Percentiles rank a stretch among this genome's conserved stretches.
phyloP scores from a whole-genome alignment of 2,888 invertebrate species.

The Drosophila recens region DNA sequence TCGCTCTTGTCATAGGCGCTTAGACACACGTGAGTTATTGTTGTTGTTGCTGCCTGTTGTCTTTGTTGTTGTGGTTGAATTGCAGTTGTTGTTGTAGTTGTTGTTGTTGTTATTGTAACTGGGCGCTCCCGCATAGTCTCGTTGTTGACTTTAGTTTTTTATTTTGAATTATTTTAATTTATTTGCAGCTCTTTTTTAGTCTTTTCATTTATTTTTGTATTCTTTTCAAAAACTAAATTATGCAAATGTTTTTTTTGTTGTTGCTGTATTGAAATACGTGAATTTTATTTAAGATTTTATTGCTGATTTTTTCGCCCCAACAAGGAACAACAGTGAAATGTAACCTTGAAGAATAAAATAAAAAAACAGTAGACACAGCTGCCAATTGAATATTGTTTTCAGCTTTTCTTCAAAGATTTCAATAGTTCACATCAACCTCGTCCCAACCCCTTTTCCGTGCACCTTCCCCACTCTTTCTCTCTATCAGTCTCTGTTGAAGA shows the following conservation, averaged over 20 bases:
- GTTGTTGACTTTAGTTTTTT: constrained; percentile 10
- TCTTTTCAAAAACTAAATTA: constrained; percentile 27
- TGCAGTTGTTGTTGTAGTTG: not conserved
- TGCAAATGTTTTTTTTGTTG: constrained; percentile 17
- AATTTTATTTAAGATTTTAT: constrained; percentile 31
- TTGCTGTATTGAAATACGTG: constrained; percentile 12
- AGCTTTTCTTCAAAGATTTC: not conserved
- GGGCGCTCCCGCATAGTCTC: constrained; percentile 56
- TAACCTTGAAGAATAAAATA: constrained; percentile 25
- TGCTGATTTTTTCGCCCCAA: constrained; percentile 4
- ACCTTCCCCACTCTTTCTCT: too few relatives aligned
- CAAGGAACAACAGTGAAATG: constrained; percentile 28
- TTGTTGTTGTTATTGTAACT: constrained; percentile 36
- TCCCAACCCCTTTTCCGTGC: not conserved
- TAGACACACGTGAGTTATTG: constrained; percentile 62
- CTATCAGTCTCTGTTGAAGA: not conserved
- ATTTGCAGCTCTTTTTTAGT: constrained; percentile 26
- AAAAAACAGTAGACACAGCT: constrained; percentile 17
- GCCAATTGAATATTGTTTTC: constrained; percentile 37
- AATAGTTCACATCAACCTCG: not conserved
- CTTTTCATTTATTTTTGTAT: constrained; percentile 9
- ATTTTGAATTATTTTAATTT: constrained; percentile 32
- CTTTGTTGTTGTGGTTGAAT: constrained; percentile 4
- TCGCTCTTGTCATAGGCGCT: constrained; percentile 47
- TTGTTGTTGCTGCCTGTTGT: constrained; percentile 35